Percentiles rank a stretch among this genome's conserved stretches.
phyloP scores from a whole-genome alignment of 2,888 invertebrate genomes.

The Apodemia zela region DNA sequence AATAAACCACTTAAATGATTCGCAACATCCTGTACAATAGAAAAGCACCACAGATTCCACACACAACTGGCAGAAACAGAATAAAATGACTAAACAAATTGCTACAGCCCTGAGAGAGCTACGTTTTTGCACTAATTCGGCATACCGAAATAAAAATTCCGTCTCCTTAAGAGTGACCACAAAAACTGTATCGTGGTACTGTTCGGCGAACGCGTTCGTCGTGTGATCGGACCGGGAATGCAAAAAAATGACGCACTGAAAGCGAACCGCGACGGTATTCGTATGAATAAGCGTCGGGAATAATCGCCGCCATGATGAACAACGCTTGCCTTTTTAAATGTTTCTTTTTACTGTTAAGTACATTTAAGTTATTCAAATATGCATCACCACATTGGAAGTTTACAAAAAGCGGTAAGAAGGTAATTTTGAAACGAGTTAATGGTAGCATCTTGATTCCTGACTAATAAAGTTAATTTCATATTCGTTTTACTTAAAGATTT shows the following conservation, averaged over 20 bases:
- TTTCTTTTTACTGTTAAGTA: constrained; percentile 15
- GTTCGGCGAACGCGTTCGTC: constrained; percentile 52
- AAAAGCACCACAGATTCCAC: constrained; percentile 59
- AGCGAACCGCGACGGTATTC: constrained; percentile 46
- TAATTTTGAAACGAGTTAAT: constrained; percentile 9
- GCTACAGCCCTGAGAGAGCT: constrained; percentile 61
- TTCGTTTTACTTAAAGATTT: constrained; percentile 2
- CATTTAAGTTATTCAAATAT: constrained; percentile 17
- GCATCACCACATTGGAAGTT: not conserved
- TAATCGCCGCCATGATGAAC: not conserved
- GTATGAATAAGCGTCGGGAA: constrained; percentile 32
- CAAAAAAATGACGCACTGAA: constrained; percentile 49
- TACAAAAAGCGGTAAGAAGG: not conserved
- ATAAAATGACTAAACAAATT: constrained; percentile 79
- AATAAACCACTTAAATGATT: not conserved
- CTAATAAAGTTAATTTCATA: constrained; percentile 11
- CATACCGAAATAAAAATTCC: constrained; percentile 80
- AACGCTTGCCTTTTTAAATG: constrained; percentile 5
- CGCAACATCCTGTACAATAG: constrained; percentile 47
- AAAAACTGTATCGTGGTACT: constrained; percentile 55
- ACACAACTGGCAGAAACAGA: constrained; percentile 62
- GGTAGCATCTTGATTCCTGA: constrained; percentile 1
- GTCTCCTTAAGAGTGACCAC: constrained; percentile 59
- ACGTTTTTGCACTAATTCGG: constrained; percentile 79
- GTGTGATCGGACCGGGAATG: constrained; percentile 40